Evolutionary conservation across 2,888 invertebrate species (phyloP), one percentile per base, ranked within the genome.

Genomic region (Eremobia ochroleuca): DNA sequence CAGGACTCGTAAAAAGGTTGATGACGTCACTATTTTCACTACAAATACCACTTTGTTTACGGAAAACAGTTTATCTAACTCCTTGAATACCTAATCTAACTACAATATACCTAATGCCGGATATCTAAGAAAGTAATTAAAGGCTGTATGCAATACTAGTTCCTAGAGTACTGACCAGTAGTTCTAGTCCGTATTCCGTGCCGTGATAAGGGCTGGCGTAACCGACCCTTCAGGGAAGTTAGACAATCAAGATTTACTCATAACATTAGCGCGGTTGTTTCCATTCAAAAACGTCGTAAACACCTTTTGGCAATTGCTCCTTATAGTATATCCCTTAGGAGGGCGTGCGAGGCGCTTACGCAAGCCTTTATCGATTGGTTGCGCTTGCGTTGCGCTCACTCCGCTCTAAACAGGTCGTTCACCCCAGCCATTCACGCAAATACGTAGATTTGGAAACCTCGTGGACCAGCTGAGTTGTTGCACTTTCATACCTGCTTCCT

Each of bases 331-430:
- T 92, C 94, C 94, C 94, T 94, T 93, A 92, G 92, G 94, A 95
- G 92, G 94, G 94, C 94, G 93, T 92, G 91, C 91, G 89, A 91
- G 82, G 91, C 91, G 90, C 92, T 96, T 96, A 94, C 95, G 95
- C 95, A 96, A 96, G 91, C 87, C 91, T 91, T 94, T 94, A 94
- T 95, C 94, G 94, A 94, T 94, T 92, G 93, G 94, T 92, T 91
- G 92, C 92, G 93, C 92, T 93, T 92, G 94, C 93, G 92, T 93
- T 94, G 94, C 92, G 91, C 90, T 92, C 92, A 91, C 93, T 93
- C 90, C 92, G 92, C 91, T 93, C 93, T 91, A 94, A 94, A 92
- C 92, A 92, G 94, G 93, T 92, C 96, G 90, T 94, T 94, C 91
- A 96, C 94, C 96, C 92, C 92, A 84, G 91, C 93, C 92, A 93